phyloP scores from a whole-genome alignment of 2,113 vertebrate species.

The Morone saxatilis region DNA sequence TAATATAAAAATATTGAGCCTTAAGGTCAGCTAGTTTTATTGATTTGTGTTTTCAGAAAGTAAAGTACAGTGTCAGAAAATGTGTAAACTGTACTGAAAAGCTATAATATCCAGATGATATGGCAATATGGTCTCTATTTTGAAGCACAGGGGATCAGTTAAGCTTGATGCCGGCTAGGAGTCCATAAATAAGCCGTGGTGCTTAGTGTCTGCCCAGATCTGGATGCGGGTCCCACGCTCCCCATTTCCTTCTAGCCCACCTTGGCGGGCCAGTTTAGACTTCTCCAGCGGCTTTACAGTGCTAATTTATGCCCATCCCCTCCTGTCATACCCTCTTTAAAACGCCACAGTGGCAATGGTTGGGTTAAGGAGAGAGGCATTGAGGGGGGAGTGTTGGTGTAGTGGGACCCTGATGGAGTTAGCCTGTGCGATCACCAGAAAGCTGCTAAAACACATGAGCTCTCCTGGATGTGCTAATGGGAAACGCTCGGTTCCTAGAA shows the following conservation, averaged over 20 bases:
- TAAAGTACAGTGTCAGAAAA: conserved; percentile 25
- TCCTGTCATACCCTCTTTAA: conserved; percentile 70
- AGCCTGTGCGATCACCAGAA: conserved; percentile 42
- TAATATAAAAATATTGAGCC: not conserved
- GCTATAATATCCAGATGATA: conserved; percentile 62
- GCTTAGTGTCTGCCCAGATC: conserved; percentile 52
- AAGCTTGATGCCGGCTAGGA: conserved; percentile 36
- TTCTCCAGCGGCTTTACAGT: conserved; percentile 59
- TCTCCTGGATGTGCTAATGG: conserved; percentile 64
- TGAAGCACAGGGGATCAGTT: conserved; percentile 56
- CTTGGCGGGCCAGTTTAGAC: conserved; percentile 39
- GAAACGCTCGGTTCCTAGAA: conserved; percentile 56
- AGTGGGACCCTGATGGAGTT: conserved; percentile 50
- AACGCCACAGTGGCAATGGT: conserved; percentile 54
- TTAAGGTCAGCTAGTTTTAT: conserved; percentile 7
- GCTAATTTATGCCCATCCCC: conserved; percentile 71
- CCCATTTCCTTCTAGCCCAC: conserved; percentile 61
- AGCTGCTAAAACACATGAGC: conserved; percentile 68
- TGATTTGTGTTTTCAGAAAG: conserved; percentile 37
- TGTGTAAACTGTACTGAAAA: conserved; percentile 36
- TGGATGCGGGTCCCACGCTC: conserved; percentile 64
- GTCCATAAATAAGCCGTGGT: conserved; percentile 71
- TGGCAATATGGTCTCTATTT: conserved; percentile 53
- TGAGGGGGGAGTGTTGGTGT: conserved; percentile 14
- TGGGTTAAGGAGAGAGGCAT: conserved; percentile 38